Evolutionary conservation across 2,113 vertebrate genomes (phyloP), one percentile per base, ranked within the genome.

Genomic region (Struthidea cinerea): DNA sequence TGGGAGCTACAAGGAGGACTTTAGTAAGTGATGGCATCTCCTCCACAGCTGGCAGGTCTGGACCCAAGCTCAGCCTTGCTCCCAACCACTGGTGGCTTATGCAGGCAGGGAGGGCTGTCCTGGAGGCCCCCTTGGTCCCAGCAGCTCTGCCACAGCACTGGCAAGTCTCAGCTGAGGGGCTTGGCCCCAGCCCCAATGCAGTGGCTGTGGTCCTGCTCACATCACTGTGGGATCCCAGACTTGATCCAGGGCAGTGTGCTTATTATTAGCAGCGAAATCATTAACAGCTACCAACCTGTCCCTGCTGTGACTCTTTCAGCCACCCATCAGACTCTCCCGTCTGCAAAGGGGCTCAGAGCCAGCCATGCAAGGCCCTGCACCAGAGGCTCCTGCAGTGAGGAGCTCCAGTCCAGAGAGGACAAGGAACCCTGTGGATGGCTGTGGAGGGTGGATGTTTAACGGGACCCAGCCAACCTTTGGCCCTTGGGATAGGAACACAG

Each of bases 1-100:
- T 0, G 0, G 52, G 20, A 23, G n/a, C 16, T 20, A 13, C 0
- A 0, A 64, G 32, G 52, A 64, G 59, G 14, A 50, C 24, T 33
- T 74, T 3, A 23, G 27, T 1, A 2, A 83, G 32, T 19, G 22
- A 7, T 30, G 59, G 50, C 24, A 53, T 39, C 52, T 77, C 26
- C 69, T 84, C 49, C 44, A 30, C 30, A 19, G 9, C 27, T 1
- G 0, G 12, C 1, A 7, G 57, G 33, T 11, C 35, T 9, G 1
- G 26, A 42, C 26, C 59, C 55, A 27, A 56, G n/a, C 12, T 78
- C 81, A 60, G 65, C 26, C 78, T 53, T 64, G 46, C 14, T 77
- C 26, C 52, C 46, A 77, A 1, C 3, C 2, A 0, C 41, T 1
- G 1, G 27, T 11, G 49, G 26, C 2, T 60, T 14, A 7, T 6